phyloP scores from a whole-genome alignment of 2,888 invertebrate species.

The Mimas tiliae region DNA sequence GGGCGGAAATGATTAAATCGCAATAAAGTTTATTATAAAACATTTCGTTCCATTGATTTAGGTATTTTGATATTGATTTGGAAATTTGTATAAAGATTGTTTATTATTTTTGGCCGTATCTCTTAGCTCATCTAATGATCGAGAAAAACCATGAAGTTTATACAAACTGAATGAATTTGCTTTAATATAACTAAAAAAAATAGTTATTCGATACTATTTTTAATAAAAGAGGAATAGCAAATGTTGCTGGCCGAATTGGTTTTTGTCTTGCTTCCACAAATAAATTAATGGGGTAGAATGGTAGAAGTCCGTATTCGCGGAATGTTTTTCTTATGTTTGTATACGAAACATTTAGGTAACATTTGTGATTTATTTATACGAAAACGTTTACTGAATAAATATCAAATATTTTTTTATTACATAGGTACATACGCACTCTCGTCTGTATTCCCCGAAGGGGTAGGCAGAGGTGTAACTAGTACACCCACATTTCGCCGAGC shows the following conservation, averaged over 20 bases:
- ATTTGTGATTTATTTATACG: neutral
- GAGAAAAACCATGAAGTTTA: neutral
- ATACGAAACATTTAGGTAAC: neutral
- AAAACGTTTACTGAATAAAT: neutral
- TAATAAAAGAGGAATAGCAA: neutral
- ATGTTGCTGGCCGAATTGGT: neutral
- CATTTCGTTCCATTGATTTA: too few species aligned
- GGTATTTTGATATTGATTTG: too few species aligned
- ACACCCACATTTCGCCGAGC: too few species aligned
- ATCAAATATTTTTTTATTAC: neutral
- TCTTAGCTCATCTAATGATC: neutral
- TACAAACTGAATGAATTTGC: neutral
- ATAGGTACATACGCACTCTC: too few species aligned
- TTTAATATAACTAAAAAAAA: neutral
- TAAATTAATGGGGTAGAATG: neutral
- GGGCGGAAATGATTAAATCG: too few species aligned
- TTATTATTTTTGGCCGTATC: neutral
- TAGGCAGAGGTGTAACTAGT: too few species aligned
- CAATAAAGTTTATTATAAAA: too few species aligned
- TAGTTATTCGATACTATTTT: neutral
- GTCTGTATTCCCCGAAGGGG: too few species aligned
- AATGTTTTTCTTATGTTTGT: neutral
- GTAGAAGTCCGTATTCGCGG: neutral
- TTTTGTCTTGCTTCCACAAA: slow-evolving; percentile 3
- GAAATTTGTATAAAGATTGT: too few species aligned